Conservation (phyloP, 1,140 invertebrate species). For the Nasonia longicornis region DNA sequence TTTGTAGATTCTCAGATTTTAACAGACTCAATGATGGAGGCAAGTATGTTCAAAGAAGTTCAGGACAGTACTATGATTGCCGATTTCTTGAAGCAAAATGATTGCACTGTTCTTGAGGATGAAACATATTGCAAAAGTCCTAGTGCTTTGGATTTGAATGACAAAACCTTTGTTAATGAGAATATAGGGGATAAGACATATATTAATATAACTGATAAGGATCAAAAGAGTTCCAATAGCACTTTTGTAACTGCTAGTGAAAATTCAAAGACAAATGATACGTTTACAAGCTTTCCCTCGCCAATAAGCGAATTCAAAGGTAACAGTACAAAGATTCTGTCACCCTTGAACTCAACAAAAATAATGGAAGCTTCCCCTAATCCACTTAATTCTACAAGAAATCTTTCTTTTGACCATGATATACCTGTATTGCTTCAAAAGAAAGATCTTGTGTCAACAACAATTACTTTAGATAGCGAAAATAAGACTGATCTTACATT, state of each 20-base stretch:
- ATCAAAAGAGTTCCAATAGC: conserved; percentile 12
- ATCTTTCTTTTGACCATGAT: conserved; percentile 1
- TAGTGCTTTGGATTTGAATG: not conserved
- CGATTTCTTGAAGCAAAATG: conserved; percentile 43
- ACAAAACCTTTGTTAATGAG: conserved; percentile 35
- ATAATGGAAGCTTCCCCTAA: not conserved
- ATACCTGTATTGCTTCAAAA: conserved; percentile 18
- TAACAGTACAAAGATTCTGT: conserved; percentile 27
- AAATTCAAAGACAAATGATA: conserved; percentile 28
- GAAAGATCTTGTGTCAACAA: conserved; percentile 30
- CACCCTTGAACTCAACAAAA: conserved; percentile 13
- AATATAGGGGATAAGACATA: conserved; percentile 26
- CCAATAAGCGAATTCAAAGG: not conserved
- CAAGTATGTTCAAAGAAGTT: conserved; percentile 58
- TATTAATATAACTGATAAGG: not conserved
- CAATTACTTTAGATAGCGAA: conserved; percentile 30
- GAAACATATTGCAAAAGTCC: conserved; percentile 25
- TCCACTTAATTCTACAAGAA: conserved; percentile 30
- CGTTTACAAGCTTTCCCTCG: conserved; percentile 20
- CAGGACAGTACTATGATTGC: conserved; percentile 47
- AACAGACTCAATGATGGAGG: conserved; percentile 63
- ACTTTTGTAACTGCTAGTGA: conserved; percentile 23
- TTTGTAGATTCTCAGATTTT: conserved; percentile 59
- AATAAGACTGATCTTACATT: conserved; percentile 35
- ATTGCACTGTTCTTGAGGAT: conserved; percentile 30